phyloP scores from a whole-genome alignment of 1,140 invertebrate species.

The Proales similis region DNA sequence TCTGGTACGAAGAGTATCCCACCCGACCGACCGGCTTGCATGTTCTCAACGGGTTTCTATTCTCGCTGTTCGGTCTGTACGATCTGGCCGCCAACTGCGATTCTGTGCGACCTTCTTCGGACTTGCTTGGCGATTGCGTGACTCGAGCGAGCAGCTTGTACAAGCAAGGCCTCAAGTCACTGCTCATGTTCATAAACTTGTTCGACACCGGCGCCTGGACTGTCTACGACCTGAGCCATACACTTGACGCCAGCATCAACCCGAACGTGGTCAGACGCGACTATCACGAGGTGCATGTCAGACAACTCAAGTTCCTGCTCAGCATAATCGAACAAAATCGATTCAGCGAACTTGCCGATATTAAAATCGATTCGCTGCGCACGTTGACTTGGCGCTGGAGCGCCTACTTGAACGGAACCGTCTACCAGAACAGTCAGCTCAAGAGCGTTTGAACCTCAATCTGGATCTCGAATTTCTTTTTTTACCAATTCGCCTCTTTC shows the following conservation, averaged over 20 bases:
- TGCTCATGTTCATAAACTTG: slow-evolving; percentile 79
- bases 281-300: slow-evolving; percentile 95
- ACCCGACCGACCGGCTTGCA: slow-evolving; percentile 78
- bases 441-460: no score
- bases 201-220: slow-evolving; percentile 92
- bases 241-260: slow-evolving; percentile 70
- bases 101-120: background rate
- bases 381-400: slow-evolving; percentile 85
- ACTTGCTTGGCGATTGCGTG: background rate
- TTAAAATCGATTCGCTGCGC: no score
- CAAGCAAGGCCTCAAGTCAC: slow-evolving; percentile 73
- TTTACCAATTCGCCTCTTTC: no score
- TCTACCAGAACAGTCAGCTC: slow-evolving; percentile 74
- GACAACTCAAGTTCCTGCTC: slow-evolving; percentile 79
- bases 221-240: slow-evolving; percentile 89
- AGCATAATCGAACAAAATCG: slow-evolving; percentile 71
- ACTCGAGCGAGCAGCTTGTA: slow-evolving; percentile 59
- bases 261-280: slow-evolving; percentile 86
- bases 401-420: slow-evolving; percentile 87
- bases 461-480: no score
- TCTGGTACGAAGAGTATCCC: slow-evolving; percentile 96
- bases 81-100: slow-evolving; percentile 60
- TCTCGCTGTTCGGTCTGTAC: slow-evolving; percentile 88
- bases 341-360: slow-evolving; percentile 56
- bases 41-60: slow-evolving; percentile 97